Evolutionary conservation across 30 jellyfish, hydroid and myxozoan species (phyloP), one percentile per base, ranked within the genome.

Genomic region (Calvadosia cruxmelitensis): DNA sequence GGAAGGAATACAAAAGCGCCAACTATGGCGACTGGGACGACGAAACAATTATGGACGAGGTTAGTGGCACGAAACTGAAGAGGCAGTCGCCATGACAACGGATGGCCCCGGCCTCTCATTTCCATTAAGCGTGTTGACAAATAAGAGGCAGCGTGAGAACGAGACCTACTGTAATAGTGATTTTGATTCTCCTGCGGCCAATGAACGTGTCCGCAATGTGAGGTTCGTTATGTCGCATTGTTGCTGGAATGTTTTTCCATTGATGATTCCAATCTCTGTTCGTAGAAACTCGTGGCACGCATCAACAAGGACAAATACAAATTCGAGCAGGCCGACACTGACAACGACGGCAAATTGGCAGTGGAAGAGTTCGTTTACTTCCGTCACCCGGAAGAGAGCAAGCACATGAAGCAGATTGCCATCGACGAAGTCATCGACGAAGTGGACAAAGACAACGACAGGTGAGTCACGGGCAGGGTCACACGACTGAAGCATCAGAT

Each of bases 361-460:
- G 80, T 90, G 31, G 89, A 87, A 5, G 97, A 87, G 42, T 87
- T 63, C 51, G 93, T 81, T 3, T 80, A 74, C 50, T 87, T 87
- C 64, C 97, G 97, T 20, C 97, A 87, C 69, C 97, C 97, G 32
- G 97, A 87, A 67, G 97, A 87, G 29, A 87, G 97, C 74, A 49
- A 20, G 35, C 77, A 75, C 35, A 33, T 87, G 61, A 81, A 80
- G 26, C 82, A 80, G 15, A 76, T 87, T 28, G 97, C 94, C 1
- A 78, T 87, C 16, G 93, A 87, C 52, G 97, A 87, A 69, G 94
- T 87, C 30, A 71, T 87, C 0, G 97, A 87, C 64, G 97, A 87
- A 63, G 79, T 87, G 66, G 97, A 87, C 66, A 79, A 70, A 75
- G 63, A 87, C 33, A 86, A 74, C 26, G 87, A 80, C 81, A 75